These are phyloP conservation scores for Galago senegalensis DNA, from an alignment of 2,797 vertebrate genomes.

Conservation along the genomic window DNA sequence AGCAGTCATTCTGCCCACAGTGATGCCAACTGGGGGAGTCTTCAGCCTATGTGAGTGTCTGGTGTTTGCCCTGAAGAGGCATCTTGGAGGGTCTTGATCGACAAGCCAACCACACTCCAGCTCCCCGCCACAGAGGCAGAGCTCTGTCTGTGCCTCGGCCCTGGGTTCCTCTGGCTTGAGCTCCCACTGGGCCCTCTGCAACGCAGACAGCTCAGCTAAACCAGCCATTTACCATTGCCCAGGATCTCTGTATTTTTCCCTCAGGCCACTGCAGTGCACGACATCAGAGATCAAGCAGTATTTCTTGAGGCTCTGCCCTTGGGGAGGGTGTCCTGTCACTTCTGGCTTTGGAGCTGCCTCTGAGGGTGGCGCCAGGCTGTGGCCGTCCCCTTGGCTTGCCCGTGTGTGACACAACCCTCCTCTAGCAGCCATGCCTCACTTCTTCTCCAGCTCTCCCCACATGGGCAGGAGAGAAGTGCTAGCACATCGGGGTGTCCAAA, in stretches of 20 bases:
- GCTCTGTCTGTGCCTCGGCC: fast-evolving
- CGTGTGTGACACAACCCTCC: fast-evolving
- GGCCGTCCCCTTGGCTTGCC: background rate
- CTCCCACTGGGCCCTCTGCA: fast-evolving
- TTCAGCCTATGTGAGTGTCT: fast-evolving
- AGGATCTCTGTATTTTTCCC: too few species aligned
- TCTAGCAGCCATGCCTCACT: background rate
- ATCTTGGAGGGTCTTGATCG: too few species aligned
- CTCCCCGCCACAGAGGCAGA: background rate
- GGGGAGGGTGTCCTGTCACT: background rate
- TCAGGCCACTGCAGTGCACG: background rate
- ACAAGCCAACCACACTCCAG: too few species aligned
- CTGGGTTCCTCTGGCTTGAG: background rate
- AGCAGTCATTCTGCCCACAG: background rate
- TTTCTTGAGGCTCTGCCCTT: background rate
- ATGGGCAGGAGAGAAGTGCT: background rate
- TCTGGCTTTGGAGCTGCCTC: background rate
- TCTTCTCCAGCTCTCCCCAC: background rate
- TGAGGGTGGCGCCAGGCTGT: too few species aligned
- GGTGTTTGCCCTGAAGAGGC: too few species aligned
- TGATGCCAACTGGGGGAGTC: fast-evolving
- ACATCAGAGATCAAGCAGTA: background rate
- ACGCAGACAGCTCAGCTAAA: background rate
- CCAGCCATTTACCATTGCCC: too few species aligned
- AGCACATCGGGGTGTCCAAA: fast-evolving